Evolutionary conservation across 2,888 invertebrate genomes (phyloP).

Genomic region (Acleris cristana): DNA sequence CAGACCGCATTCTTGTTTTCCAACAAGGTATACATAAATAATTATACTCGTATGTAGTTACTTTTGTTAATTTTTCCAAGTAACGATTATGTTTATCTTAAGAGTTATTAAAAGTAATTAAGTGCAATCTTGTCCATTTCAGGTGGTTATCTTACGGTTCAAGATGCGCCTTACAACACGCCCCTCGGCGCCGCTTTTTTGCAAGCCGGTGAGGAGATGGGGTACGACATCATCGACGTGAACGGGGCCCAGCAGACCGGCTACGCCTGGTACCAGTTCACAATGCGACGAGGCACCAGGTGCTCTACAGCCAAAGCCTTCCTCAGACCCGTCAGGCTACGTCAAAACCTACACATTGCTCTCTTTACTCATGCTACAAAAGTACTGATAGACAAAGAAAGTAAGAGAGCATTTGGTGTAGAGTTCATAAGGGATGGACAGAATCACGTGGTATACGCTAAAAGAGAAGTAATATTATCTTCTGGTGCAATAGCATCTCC

Average conservation of each 20-base stretch:
- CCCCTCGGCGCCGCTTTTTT: conserved; percentile 93
- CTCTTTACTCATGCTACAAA: conserved; percentile 91
- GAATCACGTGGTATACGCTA: conserved; percentile 86
- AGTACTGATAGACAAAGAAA: conserved; percentile 88
- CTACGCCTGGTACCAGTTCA: conserved; percentile 93
- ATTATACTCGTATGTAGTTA: not conserved
- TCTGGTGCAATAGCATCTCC: conserved; percentile 96
- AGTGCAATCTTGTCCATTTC: conserved; percentile 45
- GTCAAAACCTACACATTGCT: conserved; percentile 92
- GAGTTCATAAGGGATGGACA: conserved; percentile 88
- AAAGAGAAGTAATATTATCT: conserved; percentile 91
- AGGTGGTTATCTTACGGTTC: conserved; percentile 91
- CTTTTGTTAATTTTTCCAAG: not conserved
- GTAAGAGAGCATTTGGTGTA: conserved; percentile 90
- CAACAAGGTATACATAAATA: too few relatives aligned
- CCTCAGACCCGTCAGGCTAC: conserved; percentile 89
- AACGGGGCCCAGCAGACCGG: conserved; percentile 95
- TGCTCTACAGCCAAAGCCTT: conserved; percentile 95
- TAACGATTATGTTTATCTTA: too few relatives aligned
- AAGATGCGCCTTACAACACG: conserved; percentile 91
- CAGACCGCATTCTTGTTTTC: too few relatives aligned
- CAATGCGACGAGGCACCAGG: conserved; percentile 92
- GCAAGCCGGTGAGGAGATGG: conserved; percentile 96
- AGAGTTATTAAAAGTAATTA: not conserved
- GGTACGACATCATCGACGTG: conserved; percentile 93